Evolutionary conservation across 2,888 invertebrate genomes (phyloP), one percentile per base, ranked within the genome.

Genomic region (Agonopterix alstromeriana): DNA sequence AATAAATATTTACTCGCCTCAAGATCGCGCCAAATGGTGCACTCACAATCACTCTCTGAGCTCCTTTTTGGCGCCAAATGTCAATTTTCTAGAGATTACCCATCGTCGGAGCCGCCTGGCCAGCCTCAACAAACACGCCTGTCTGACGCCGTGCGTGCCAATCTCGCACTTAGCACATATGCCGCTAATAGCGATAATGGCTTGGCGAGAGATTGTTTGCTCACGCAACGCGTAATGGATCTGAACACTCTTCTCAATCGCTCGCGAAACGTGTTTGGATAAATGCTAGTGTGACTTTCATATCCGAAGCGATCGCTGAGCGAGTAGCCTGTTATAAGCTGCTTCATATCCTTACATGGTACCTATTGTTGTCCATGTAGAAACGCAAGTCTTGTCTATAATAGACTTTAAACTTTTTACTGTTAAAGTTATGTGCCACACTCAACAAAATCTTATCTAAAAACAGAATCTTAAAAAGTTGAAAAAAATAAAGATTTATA

Each of bases 271-370:
- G 73, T 80, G 82, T 83, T 82, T 81, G 75, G 70, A 75, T 82
- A 82, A 81, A 82, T 70, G 70, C 76, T 77, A 72, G 75, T 78
- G 69, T 76, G 75, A 82, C 81, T 84, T 82, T 82, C 82, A 82
- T 79, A 77, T 77, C 68, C 69, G 46, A 47, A 67, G 69, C 66
- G 63, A 61, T 65, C 59, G 59, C 48, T 49, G 45, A 43, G 57
- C 55, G 55, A 56, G 53, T 53, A 61, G 67, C 58, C 60, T 65
- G 61, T 62, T 48, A 46, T 44, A 35, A 42, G 46, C 42, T 11
- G 27, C 14, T 45, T 48, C 40, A 43, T 44, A 27, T 42, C 40
- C 38, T 36, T n/a, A 12, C 14, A n/a, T 36, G n/a, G n/a, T 4
- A 38, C 17, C 27, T n/a, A 8, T 35, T 14, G n/a, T 42, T 12